Percentiles rank a stretch among this genome's conserved stretches.
Evolutionary conservation across 2,113 vertebrate genomes (phyloP).

Genomic region (Apus apus): DNA sequence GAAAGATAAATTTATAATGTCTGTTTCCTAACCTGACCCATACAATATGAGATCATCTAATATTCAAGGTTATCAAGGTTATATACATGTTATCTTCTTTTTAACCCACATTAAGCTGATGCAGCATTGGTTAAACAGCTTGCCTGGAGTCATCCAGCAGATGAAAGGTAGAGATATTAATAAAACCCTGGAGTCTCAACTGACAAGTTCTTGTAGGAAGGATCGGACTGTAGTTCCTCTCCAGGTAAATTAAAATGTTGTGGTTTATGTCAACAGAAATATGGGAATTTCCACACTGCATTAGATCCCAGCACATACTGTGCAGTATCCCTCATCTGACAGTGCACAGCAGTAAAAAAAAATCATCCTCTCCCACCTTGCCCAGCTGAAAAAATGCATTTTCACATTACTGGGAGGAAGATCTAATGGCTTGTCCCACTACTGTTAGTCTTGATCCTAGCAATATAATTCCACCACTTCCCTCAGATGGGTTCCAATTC

Average conservation of each 20-base stretch:
- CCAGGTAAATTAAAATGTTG: constrained; percentile 3
- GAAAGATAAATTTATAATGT: not conserved
- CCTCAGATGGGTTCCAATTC: not conserved
- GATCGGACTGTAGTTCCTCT: not conserved
- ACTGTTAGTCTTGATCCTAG: not conserved
- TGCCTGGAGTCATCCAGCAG: not conserved
- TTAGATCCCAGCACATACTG: not conserved
- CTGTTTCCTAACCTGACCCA: not conserved
- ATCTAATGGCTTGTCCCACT: not conserved
- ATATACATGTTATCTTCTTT: not conserved
- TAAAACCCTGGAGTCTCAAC: not conserved
- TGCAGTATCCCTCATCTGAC: not conserved
- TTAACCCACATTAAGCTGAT: constrained; percentile 31
- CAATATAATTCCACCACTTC: not conserved
- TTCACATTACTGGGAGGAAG: not conserved
- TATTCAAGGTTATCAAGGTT: not conserved
- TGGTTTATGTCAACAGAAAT: constrained; percentile 12
- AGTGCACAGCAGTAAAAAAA: not conserved
- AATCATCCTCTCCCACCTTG: not conserved
- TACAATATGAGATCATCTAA: not conserved
- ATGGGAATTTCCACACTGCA: not conserved
- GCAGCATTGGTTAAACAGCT: constrained; percentile 16
- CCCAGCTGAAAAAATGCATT: not conserved
- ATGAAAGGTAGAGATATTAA: constrained; percentile 14
- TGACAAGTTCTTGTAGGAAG: not conserved